Conservation (phyloP, 23 tunicate genomes). For the Halocynthia aurantium region DNA sequence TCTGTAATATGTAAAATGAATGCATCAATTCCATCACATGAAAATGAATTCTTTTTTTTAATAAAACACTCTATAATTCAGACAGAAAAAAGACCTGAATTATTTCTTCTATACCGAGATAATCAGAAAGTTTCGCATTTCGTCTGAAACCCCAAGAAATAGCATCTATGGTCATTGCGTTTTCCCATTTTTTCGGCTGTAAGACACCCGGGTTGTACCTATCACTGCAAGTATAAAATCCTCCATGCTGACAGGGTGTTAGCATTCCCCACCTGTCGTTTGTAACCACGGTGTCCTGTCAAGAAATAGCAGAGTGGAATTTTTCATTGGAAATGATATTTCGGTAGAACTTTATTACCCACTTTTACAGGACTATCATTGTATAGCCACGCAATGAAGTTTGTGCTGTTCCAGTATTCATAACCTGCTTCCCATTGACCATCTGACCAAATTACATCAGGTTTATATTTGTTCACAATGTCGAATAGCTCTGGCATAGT, state of each 20-base stretch:
- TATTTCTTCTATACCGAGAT: slow-evolving; percentile 38
- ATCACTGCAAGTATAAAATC: slow-evolving; percentile 61
- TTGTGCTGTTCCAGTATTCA: slow-evolving; percentile 59
- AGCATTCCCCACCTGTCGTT: slow-evolving; percentile 84
- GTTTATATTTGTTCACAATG: slow-evolving; percentile 72
- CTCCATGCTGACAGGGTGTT: slow-evolving; percentile 75
- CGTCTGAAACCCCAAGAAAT: slow-evolving; percentile 71
- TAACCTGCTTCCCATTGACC: slow-evolving; percentile 60
- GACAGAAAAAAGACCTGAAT: slow-evolving; percentile 21
- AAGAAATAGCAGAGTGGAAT: background rate
- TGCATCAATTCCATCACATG: too few species aligned
- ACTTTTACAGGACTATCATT: slow-evolving; percentile 93
- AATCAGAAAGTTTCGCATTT: slow-evolving; percentile 35
- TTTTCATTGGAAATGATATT: background rate
- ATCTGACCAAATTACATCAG: slow-evolving; percentile 92
- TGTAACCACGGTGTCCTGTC: slow-evolving; percentile 65
- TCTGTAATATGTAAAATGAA: slow-evolving; percentile 12
- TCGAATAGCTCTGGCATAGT: slow-evolving; percentile 87
- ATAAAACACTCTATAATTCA: background rate
- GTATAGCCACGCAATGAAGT: slow-evolving; percentile 89
- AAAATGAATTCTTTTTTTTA: too few species aligned
- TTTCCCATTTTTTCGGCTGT: slow-evolving; percentile 68
- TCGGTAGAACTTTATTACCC: background rate
- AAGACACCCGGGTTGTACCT: slow-evolving; percentile 60
- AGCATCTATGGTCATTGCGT: slow-evolving; percentile 52